These are phyloP conservation scores for Platycheirus rosarum DNA, from an alignment of 2,888 invertebrate species.

Conservation along the genomic window DNA sequence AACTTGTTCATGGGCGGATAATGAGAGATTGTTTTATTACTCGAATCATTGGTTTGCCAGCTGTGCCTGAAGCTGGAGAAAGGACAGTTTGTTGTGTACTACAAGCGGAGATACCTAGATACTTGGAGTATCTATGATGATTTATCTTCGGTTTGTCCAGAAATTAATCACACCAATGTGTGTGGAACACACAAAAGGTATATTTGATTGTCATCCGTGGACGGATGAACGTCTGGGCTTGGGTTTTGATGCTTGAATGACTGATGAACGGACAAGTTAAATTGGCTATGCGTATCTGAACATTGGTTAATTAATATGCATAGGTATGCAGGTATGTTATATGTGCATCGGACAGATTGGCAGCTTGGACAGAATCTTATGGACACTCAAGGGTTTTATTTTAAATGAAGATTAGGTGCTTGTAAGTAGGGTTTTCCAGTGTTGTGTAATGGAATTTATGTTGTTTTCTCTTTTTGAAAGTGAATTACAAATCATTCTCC, in stretches of 20 bases:
- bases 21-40: constrained; percentile 60
- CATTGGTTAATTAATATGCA: no score
- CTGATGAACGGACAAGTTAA: constrained; percentile 38
- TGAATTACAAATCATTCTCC: neutral
- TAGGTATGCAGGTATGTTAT: no score
- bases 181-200: constrained; percentile 22
- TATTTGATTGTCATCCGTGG: constrained; percentile 29
- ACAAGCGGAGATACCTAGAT: constrained; percentile 10
- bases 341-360: constrained; percentile 19
- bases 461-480: constrained; percentile 7
- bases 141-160: constrained; percentile 44
- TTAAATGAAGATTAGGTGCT: neutral
- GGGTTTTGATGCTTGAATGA: constrained; percentile 14
- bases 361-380: constrained; percentile 4
- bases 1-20: constrained; percentile 65
- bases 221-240: neutral
- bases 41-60: constrained; percentile 27
- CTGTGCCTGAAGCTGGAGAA: neutral
- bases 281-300: neutral
- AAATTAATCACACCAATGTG: constrained; percentile 54
- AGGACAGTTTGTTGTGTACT: constrained; percentile 1
- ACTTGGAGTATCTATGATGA: constrained; percentile 33
- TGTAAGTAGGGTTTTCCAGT: neutral
- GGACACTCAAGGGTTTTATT: neutral
- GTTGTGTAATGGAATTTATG: neutral